These are phyloP conservation scores for Mormyrus iriodes DNA, from an alignment of 2,113 vertebrate genomes.

Conservation along the genomic window DNA sequence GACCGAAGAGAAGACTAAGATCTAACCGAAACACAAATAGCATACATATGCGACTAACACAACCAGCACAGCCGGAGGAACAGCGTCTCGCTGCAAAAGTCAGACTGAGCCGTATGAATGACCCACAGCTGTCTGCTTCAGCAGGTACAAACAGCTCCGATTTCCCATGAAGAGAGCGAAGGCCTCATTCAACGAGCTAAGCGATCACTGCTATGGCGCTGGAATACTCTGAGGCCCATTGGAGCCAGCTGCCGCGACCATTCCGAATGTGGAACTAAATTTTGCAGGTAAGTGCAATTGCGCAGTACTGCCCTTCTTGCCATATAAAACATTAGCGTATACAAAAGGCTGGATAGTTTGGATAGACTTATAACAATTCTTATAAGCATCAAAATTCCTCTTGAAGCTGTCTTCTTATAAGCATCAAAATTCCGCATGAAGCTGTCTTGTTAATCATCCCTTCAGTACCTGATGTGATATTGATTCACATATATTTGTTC, in stretches of 20 bases:
- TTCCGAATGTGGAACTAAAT: slow-evolving; percentile 59
- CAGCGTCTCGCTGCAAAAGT: background rate
- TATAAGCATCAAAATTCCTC: background rate
- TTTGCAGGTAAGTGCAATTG: slow-evolving; percentile 56
- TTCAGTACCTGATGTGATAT: background rate
- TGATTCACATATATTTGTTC: background rate
- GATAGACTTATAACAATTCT: background rate
- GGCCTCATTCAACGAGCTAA: slow-evolving; percentile 57
- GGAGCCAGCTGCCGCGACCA: slow-evolving; percentile 59
- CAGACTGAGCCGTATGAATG: background rate
- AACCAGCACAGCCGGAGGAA: background rate
- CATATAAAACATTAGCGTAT: background rate
- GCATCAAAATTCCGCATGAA: background rate
- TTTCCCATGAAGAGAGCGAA: slow-evolving; percentile 37
- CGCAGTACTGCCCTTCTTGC: background rate
- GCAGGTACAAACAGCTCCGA: slow-evolving; percentile 52
- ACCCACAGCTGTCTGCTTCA: background rate
- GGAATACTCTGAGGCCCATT: slow-evolving; percentile 66
- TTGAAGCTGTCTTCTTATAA: background rate
- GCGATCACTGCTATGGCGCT: slow-evolving; percentile 64
- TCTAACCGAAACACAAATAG: background rate
- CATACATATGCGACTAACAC: background rate
- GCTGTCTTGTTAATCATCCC: background rate
- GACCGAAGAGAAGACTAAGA: background rate
- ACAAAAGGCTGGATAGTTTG: background rate